A percentile compares a stretch with the other conserved stretches of the same genome.
phyloP scores from a whole-genome alignment of 2,888 invertebrate genomes.

The Tetheella fluctuosa region DNA sequence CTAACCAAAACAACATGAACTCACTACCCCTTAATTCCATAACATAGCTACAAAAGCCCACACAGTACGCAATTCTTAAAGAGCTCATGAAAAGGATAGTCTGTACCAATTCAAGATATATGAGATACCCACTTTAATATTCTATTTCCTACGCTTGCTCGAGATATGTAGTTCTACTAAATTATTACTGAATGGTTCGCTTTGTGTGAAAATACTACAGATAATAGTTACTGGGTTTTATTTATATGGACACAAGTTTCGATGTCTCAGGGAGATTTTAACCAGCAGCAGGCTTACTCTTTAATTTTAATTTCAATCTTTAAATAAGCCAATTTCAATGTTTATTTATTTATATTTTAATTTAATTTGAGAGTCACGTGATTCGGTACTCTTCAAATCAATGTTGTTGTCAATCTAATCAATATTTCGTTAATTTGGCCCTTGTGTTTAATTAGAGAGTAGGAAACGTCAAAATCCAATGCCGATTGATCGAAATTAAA shows the following conservation, averaged over 20 bases:
- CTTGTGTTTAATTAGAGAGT: too few relatives aligned
- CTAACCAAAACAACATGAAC: not conserved
- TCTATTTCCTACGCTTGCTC: constrained; percentile 63
- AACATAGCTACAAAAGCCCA: constrained; percentile 1
- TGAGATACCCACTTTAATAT: constrained; percentile 71
- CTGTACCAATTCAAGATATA: constrained; percentile 67
- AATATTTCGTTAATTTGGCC: too few relatives aligned
- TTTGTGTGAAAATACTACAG: constrained; percentile 5
- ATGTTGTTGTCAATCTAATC: too few relatives aligned
- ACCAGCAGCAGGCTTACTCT: too few relatives aligned
- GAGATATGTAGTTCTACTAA: constrained; percentile 61
- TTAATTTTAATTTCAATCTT: too few relatives aligned
- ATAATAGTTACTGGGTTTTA: constrained; percentile 3
- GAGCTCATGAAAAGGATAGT: constrained; percentile 41
- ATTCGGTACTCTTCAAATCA: too few relatives aligned
- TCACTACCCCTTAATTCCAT: not conserved
- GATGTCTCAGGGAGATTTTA: not conserved
- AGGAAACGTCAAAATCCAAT: too few relatives aligned
- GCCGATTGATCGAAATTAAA: too few relatives aligned
- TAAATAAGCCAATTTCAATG: too few relatives aligned
- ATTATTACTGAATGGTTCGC: constrained; percentile 56
- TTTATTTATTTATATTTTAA: too few relatives aligned
- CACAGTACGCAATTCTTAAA: constrained; percentile 11
- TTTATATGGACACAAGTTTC: not conserved
- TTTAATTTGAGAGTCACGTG: too few relatives aligned